Conservation (phyloP, 2,797 vertebrate species). For the Acipenser oxyrinchus region DNA sequence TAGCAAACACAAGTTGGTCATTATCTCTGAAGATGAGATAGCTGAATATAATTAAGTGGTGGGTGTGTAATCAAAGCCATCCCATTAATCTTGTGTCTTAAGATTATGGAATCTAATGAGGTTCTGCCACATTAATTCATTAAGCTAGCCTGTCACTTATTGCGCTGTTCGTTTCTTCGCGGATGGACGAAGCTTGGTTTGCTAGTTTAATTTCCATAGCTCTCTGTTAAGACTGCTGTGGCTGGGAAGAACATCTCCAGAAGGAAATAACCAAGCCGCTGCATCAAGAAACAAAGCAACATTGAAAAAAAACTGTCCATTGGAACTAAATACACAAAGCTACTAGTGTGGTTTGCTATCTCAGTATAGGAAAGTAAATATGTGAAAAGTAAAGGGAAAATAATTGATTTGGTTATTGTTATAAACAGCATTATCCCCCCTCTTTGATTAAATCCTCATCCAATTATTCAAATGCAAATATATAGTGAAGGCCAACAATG, state of each 20-base stretch:
- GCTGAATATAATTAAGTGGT: not conserved
- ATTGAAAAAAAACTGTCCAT: too few species aligned
- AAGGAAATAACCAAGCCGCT: not conserved
- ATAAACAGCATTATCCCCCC: too few species aligned
- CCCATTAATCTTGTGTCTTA: constrained; percentile 63
- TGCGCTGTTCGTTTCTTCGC: constrained; percentile 68
- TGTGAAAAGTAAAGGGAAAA: too few species aligned
- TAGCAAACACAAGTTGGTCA: not conserved
- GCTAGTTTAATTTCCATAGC: constrained; percentile 63
- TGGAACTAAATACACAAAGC: too few species aligned
- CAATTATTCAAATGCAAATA: not conserved
- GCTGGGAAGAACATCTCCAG: not conserved
- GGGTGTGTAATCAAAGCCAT: constrained; percentile 5
- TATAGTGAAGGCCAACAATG: not conserved
- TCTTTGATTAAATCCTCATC: too few species aligned
- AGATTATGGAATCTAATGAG: constrained; percentile 75
- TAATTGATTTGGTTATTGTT: too few species aligned
- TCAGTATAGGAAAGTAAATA: too few species aligned
- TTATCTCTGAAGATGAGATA: constrained; percentile 9
- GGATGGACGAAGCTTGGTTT: constrained; percentile 69
- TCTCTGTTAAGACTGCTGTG: constrained; percentile 26
- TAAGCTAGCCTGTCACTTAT: constrained; percentile 66
- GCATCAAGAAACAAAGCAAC: too few species aligned
- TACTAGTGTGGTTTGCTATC: too few species aligned
- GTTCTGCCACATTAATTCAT: constrained; percentile 72